phyloP scores from a whole-genome alignment of 2,888 invertebrate species.

The Cenopis cana region DNA sequence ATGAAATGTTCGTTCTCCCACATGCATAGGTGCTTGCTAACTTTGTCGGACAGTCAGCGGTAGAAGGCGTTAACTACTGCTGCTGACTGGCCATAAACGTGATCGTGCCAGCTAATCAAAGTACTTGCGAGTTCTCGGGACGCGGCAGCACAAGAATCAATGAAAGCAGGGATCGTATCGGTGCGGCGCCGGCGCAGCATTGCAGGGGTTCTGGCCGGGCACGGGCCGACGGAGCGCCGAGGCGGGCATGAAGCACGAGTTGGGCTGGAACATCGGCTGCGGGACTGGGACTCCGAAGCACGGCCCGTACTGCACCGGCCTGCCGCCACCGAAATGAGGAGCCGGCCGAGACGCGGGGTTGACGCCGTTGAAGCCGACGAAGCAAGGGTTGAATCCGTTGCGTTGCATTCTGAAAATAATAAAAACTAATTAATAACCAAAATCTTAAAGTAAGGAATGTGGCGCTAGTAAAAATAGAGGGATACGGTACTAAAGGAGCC shows the following conservation, averaged over 20 bases:
- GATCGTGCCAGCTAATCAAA: no score
- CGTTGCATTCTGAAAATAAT: constrained; percentile 69
- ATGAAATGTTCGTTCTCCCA: no score
- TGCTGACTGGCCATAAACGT: no score
- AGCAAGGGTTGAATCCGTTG: constrained; percentile 56
- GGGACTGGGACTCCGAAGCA: constrained; percentile 49
- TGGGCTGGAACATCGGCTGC: constrained; percentile 54
- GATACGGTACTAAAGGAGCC: no score
- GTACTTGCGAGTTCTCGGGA: no score
- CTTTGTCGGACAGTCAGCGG: no score
- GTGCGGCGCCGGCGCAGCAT: constrained; percentile 43
- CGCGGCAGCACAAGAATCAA: background rate
- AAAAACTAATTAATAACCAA: background rate
- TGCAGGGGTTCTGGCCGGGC: constrained; percentile 50
- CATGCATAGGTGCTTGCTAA: no score
- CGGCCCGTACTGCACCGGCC: constrained; percentile 48
- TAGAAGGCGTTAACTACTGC: no score
- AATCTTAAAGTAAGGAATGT: background rate
- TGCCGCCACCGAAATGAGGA: constrained; percentile 30
- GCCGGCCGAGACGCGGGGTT: constrained; percentile 37
- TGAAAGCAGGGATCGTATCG: constrained; percentile 53
- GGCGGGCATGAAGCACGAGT: constrained; percentile 65
- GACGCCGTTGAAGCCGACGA: constrained; percentile 45
- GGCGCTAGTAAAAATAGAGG: no score
- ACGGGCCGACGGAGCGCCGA: constrained; percentile 57